phyloP scores from a whole-genome alignment of 1,140 invertebrate species.

The Onthophagus taurus region DNA sequence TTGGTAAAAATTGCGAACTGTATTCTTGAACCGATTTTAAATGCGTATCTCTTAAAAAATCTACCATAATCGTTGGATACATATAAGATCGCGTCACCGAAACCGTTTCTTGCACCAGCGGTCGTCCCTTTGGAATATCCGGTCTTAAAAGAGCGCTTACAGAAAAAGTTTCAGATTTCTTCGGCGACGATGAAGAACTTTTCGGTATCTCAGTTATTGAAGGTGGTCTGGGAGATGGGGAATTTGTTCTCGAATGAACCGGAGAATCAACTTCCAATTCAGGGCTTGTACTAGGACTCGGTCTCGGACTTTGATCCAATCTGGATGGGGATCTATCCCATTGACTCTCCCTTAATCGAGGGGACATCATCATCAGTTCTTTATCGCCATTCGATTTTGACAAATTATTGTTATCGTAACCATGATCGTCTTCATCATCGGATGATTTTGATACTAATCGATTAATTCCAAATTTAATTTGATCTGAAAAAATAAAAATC shows the following conservation, averaged over 20 bases:
- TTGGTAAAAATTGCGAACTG: conserved; percentile 31
- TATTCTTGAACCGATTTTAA: conserved; percentile 36
- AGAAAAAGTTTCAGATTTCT: conserved; percentile 68
- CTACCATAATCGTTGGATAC: conserved; percentile 49
- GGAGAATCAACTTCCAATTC: conserved; percentile 63
- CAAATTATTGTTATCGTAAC: conserved; percentile 36
- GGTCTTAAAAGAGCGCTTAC: conserved; percentile 67
- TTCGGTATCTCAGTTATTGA: conserved; percentile 39
- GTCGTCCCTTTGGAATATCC: conserved; percentile 56
- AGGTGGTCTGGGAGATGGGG: conserved; percentile 42
- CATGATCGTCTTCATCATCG: conserved; percentile 43
- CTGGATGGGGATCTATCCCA: conserved; percentile 12
- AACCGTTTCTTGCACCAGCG: conserved; percentile 43
- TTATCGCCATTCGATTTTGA: conserved; percentile 25
- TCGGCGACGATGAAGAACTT: conserved; percentile 40
- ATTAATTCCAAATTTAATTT: conserved; percentile 63
- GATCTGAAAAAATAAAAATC: no score
- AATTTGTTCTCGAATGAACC: conserved; percentile 41
- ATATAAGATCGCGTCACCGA: conserved; percentile 50
- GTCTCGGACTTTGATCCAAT: conserved; percentile 42
- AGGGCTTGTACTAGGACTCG: conserved; percentile 45
- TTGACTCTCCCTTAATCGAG: conserved; percentile 2
- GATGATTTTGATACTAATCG: conserved; percentile 53
- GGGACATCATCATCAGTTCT: conserved; percentile 1
- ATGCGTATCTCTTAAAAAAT: conserved; percentile 44